Percentiles rank a stretch among this genome's conserved stretches.
phyloP scores from a whole-genome alignment of 1,140 invertebrate genomes.

The Bombus affinis region DNA sequence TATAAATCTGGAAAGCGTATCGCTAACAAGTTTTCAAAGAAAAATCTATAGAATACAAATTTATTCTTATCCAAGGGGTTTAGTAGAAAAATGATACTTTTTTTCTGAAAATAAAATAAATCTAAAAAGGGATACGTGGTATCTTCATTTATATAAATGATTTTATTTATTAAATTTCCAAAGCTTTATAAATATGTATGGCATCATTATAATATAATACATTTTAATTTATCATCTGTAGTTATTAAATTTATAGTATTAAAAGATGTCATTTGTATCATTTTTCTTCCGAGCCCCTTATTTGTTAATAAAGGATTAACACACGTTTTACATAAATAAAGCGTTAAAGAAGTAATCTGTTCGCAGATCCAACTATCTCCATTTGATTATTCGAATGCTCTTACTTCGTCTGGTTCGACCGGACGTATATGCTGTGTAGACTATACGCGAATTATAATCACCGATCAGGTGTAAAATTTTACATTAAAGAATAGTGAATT shows the following conservation, averaged over 20 bases:
- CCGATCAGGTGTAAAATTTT: slow-evolving; percentile 57
- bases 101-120: no score
- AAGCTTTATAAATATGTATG: no score
- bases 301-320: neutral
- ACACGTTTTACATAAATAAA: neutral
- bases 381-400: slow-evolving; percentile 32
- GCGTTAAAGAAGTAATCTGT: neutral
- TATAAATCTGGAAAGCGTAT: neutral
- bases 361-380: slow-evolving; percentile 24
- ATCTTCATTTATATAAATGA: no score
- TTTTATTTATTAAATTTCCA: no score
- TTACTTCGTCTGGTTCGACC: slow-evolving; percentile 31
- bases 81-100: no score
- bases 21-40: neutral
- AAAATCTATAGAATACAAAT: neutral
- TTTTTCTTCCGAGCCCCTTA: neutral
- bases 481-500: slow-evolving; percentile 43
- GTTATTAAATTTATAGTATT: neutral
- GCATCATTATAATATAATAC: no score
- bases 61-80: neutral
- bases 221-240: no score
- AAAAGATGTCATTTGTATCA: neutral
- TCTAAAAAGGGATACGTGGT: no score
- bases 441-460: slow-evolving; percentile 72
- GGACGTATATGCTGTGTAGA: slow-evolving; percentile 75